Conservation (phyloP, 2,113 vertebrate genomes). For the sheep (Ovis aries) region ARS-UI_Ramb_v3.0 NC_056055.1:37621001-37621500, state of each 20-base stretch:
- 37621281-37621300: neutral
- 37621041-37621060: neutral
- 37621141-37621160: neutral
- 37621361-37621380: neutral
- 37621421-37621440: neutral
- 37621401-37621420: neutral
- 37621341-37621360: neutral
- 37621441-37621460: neutral
- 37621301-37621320: neutral
- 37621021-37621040: neutral
- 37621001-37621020: neutral
- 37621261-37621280: neutral
- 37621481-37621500: neutral
- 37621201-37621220: neutral
- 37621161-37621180: neutral
- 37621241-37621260: neutral
- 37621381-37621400: neutral
- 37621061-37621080: neutral
- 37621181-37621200: neutral
- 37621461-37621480: neutral
- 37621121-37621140: neutral
- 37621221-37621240: neutral
- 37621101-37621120: neutral
- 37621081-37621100: neutral
- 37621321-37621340: neutral